Evolutionary conservation across 1,140 invertebrate species (phyloP).

Genomic region (Drosophila busckii): DNA sequence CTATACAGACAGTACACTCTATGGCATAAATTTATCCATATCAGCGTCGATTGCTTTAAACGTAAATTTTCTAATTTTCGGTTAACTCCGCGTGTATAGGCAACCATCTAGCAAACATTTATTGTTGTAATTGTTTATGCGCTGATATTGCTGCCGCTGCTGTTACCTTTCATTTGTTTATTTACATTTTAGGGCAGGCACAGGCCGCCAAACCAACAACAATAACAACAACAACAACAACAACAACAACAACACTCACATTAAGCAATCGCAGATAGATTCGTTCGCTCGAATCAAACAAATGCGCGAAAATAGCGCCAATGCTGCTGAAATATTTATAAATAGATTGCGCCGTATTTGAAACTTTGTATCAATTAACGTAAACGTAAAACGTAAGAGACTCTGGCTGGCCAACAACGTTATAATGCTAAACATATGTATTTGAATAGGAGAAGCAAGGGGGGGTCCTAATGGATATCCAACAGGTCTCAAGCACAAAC

Average conservation of each 20-base stretch:
- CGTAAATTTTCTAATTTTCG: conserved; percentile 30
- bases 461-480: conserved; percentile 3
- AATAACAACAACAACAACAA: conserved; percentile 18
- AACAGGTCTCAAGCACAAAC: conserved; percentile 17
- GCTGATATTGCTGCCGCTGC: conserved; percentile 10
- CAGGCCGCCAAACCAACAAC: conserved; percentile 37
- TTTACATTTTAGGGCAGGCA: conserved; percentile 68
- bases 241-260: conserved; percentile 29
- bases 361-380: conserved; percentile 70
- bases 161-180: conserved; percentile 59
- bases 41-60: conserved; percentile 15
- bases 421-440: no score
- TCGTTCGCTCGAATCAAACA: conserved; percentile 56
- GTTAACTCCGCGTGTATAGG: conserved; percentile 49
- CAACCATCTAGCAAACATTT: conserved; percentile 61
- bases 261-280: conserved; percentile 58
- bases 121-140: conserved; percentile 65
- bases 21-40: conserved; percentile 55
- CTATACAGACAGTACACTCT: no score
- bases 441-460: no score
- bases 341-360: conserved; percentile 59
- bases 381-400: conserved; percentile 45
- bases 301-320: conserved; percentile 66
- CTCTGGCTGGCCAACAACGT: no score
- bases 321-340: conserved; percentile 44